These are phyloP conservation scores for Congeria kusceri DNA, from an alignment of 2,888 invertebrate genomes.

Conservation along the genomic window DNA sequence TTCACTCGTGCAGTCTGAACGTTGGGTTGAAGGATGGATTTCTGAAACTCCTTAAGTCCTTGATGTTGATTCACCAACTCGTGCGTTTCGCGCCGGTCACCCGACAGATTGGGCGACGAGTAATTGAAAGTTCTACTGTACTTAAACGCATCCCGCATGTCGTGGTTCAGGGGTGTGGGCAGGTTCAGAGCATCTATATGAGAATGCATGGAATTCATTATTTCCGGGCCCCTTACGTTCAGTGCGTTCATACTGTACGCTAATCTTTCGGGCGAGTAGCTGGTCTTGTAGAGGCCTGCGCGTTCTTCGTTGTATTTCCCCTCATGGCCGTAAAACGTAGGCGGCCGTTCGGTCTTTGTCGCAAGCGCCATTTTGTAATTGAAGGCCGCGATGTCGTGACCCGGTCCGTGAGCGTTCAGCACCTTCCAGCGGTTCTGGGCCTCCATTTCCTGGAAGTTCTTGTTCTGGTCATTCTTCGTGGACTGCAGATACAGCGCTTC, in stretches of 20 bases:
- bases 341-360: slow-evolving; percentile 71
- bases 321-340: slow-evolving; percentile 83
- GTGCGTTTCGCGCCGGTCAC: slow-evolving; percentile 66
- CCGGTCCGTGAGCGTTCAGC: slow-evolving; percentile 78
- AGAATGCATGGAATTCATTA: slow-evolving; percentile 76
- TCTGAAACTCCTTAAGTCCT: slow-evolving; percentile 71
- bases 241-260: slow-evolving; percentile 77
- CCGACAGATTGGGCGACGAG: slow-evolving; percentile 70
- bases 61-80: slow-evolving; percentile 68
- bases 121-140: slow-evolving; percentile 72
- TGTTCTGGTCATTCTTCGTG: slow-evolving; percentile 66
- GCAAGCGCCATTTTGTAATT: slow-evolving; percentile 76
- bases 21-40: slow-evolving; percentile 75
- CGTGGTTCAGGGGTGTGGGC: slow-evolving; percentile 74
- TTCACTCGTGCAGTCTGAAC: slow-evolving; percentile 71
- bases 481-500: slow-evolving; percentile 68
- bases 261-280: slow-evolving; percentile 80
- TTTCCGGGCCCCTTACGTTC: slow-evolving; percentile 72
- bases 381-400: slow-evolving; percentile 78
- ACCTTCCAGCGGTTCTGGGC: slow-evolving; percentile 80
- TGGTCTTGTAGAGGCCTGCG: slow-evolving; percentile 82
- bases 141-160: slow-evolving; percentile 74
- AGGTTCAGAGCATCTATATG: slow-evolving; percentile 79
- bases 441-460: slow-evolving; percentile 81
- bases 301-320: slow-evolving; percentile 82